phyloP scores from a whole-genome alignment of 2,113 vertebrate genomes.

The Pagrus major region DNA sequence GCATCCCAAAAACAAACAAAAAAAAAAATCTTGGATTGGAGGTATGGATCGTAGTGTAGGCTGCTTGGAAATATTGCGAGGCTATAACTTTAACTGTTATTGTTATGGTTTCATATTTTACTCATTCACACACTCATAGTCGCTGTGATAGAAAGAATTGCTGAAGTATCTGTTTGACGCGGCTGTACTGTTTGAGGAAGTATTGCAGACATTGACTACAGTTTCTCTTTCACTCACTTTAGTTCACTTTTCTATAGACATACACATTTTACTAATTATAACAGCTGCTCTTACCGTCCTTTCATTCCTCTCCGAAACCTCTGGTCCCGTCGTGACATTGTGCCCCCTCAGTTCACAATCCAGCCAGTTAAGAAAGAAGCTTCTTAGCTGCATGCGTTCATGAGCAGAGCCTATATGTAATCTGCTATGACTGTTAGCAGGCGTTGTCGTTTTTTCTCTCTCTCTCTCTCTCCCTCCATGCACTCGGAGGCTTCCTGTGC shows the following conservation, averaged over 20 bases:
- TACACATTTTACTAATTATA: neutral
- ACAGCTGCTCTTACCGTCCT: slow-evolving; percentile 75
- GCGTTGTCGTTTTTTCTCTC: slow-evolving; percentile 37
- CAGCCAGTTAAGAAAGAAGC: slow-evolving; percentile 21
- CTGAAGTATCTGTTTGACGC: neutral
- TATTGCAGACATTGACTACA: slow-evolving; percentile 10
- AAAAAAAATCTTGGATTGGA: neutral
- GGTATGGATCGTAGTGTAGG: neutral
- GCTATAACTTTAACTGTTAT: neutral
- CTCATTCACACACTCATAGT: neutral
- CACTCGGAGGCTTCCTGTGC: slow-evolving; percentile 66
- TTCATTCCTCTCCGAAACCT: slow-evolving; percentile 80
- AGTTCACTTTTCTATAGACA: neutral
- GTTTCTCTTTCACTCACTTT: slow-evolving; percentile 10
- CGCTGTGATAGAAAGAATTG: neutral
- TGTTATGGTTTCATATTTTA: neutral
- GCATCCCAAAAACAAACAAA: neutral
- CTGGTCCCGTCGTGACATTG: slow-evolving; percentile 84
- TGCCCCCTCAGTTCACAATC: slow-evolving; percentile 33
- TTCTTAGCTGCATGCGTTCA: slow-evolving; percentile 21
- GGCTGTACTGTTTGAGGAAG: slow-evolving; percentile 61
- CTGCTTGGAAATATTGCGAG: neutral
- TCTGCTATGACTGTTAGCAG: slow-evolving; percentile 16
- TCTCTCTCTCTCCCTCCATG: slow-evolving; percentile 1
- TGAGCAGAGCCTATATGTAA: neutral